Evolutionary conservation across 1,140 invertebrate species (phyloP), one percentile per base, ranked within the genome.

Genomic region (Scaptomyza graminum): DNA sequence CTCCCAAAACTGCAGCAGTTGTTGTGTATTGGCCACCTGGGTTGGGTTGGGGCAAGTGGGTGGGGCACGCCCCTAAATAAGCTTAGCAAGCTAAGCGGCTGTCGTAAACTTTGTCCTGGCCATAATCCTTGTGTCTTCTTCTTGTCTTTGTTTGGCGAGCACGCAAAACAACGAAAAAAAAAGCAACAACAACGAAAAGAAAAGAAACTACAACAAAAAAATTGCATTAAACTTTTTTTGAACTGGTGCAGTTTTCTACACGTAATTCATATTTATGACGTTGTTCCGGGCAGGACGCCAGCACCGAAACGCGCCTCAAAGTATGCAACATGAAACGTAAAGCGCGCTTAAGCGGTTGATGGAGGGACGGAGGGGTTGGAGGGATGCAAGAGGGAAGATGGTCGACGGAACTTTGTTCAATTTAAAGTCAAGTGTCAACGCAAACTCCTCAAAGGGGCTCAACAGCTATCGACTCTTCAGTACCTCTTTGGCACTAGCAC

Each of bases 391-490:
- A 12, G 16, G 12, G 44, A 44, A 9, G 12, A 15, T 28, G 52
- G 56, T 16, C 6, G 7, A 28, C 15, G 62, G 31, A 77, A 67
- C 81, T 82, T 84, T 75, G 81, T 81, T 80, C 77, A 85, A 85
- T 87, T 85, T 87, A 87, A 87, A 87, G 81, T 85, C 81, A 85
- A 85, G 81, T 85, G 81, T 85, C 82, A 85, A 85, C 73, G 81
- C 81, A 85, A 85, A 85, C 81, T 85, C 63, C 82, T 87, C 76
- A 61, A 81, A 71, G 70, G 72, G 56, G 60, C 60, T 60, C 66
- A 73, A 85, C 77, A 63, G 75, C 74, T 67, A 77, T 87, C 71
- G 70, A 87, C 78, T 73, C 78, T 82, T 55, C 57, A 82, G 83
- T 49, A 72, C 44, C 75, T 76, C 78, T 87, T 66, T 52, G 39